Conservation (phyloP, 2,113 vertebrate species). For the Pluvialis apricaria region DNA sequence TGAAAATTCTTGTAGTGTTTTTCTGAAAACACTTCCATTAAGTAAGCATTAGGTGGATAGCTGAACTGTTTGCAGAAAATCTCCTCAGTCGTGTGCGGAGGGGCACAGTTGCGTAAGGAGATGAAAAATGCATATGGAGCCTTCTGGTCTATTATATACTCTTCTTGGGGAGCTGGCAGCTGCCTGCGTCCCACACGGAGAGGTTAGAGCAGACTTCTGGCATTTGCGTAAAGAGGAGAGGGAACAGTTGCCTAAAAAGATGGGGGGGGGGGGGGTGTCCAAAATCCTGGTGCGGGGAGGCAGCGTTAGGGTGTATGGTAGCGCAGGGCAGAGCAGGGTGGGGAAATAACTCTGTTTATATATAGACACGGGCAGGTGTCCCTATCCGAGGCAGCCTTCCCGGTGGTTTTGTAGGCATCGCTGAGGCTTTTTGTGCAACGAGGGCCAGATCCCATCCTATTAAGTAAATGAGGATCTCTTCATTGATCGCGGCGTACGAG, state of each 20-base stretch:
- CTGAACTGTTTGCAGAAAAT: slow-evolving; percentile 29
- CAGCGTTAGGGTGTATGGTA: not conserved
- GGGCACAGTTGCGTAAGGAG: slow-evolving; percentile 13
- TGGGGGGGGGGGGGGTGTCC: not conserved
- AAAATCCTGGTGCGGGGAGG: rapidly evolving
- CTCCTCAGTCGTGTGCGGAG: not conserved
- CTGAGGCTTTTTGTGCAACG: not conserved
- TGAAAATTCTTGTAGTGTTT: slow-evolving; percentile 67
- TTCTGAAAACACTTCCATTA: slow-evolving; percentile 68
- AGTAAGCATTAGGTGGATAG: slow-evolving; percentile 60
- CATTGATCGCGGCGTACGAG: rapidly evolving
- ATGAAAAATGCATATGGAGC: slow-evolving; percentile 11
- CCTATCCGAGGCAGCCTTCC: not conserved
- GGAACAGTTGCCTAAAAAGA: not conserved
- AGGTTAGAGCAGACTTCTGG: not conserved
- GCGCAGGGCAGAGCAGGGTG: not conserved
- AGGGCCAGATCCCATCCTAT: not conserved
- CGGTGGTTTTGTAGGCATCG: not conserved
- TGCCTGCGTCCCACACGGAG: not conserved
- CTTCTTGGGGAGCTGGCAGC: slow-evolving; percentile 1
- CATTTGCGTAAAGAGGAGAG: not conserved
- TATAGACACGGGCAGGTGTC: rapidly evolving
- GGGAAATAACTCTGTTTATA: not conserved
- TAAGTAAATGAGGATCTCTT: not conserved
- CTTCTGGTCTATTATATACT: not conserved